A percentile compares a stretch with the other conserved stretches of the same genome.
These are phyloP conservation scores for Campylomormyrus tamandua DNA, from an alignment of 2,113 vertebrate genomes.

Conservation along the genomic window DNA sequence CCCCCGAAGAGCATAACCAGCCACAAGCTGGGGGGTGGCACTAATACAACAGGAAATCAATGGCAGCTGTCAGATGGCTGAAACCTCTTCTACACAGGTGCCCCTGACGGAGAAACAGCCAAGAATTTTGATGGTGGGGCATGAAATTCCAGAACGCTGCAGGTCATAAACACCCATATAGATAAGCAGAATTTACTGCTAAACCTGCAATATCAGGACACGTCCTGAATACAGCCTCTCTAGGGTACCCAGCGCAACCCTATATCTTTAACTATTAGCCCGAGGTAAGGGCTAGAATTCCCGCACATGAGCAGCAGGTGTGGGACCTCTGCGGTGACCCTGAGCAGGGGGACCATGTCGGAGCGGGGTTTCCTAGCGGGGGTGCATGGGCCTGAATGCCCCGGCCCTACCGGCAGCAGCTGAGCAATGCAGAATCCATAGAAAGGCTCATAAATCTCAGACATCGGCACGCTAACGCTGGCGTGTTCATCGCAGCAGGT, in stretches of 20 bases:
- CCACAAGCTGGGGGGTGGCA: background rate
- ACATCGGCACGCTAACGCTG: background rate
- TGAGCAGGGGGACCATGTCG: background rate
- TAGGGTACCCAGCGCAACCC: background rate
- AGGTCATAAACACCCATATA: background rate
- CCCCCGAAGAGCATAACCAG: background rate
- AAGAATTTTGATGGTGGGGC: background rate
- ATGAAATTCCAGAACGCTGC: background rate
- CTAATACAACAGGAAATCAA: background rate
- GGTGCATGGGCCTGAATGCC: background rate
- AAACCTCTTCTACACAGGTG: background rate
- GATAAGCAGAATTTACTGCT: background rate
- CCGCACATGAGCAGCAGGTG: background rate
- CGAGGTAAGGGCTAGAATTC: background rate
- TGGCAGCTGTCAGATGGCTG: background rate
- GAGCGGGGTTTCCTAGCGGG: background rate
- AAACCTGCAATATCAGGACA: background rate
- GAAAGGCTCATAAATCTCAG: background rate
- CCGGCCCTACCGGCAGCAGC: background rate
- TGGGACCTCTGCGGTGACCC: background rate
- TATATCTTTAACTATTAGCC: background rate
- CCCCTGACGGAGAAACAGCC: background rate
- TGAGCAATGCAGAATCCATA: background rate
- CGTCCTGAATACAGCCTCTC: background rate
- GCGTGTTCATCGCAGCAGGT: background rate